These are phyloP conservation scores for Hirtodrosophila confusa DNA, from an alignment of 2,888 invertebrate genomes.

Conservation along the genomic window DNA sequence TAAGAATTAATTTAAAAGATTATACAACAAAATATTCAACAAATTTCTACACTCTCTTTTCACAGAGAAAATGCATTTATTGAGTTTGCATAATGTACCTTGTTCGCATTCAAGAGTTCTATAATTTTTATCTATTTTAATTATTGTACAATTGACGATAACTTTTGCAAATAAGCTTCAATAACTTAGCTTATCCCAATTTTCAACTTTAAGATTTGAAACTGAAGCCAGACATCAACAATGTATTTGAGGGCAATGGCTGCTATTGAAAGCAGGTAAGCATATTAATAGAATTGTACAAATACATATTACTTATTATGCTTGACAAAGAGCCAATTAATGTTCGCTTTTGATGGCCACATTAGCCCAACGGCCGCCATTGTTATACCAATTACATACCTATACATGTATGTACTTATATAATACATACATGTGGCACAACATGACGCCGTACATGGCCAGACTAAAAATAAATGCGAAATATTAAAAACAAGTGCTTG, in stretches of 20 bases:
- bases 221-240: slow-evolving; percentile 3
- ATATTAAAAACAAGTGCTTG: slow-evolving; percentile 50
- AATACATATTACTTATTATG: slow-evolving; percentile 28
- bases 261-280: slow-evolving; percentile 37
- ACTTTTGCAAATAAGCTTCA: no score
- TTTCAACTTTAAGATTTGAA: slow-evolving; percentile 4
- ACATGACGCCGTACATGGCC: slow-evolving; percentile 47
- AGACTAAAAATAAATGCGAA: slow-evolving; percentile 52
- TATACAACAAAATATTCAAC: no score
- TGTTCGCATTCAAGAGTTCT: no score
- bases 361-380: slow-evolving; percentile 44
- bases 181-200: neutral
- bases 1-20: no score
- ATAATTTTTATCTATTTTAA: no score
- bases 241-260: neutral
- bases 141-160: no score
- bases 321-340: slow-evolving; percentile 65
- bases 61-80: no score
- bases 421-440: slow-evolving; percentile 33
- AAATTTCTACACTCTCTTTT: no score
- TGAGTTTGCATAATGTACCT: no score
- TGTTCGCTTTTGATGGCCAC: slow-evolving; percentile 60
- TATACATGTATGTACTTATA: slow-evolving; percentile 24
- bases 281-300: slow-evolving; percentile 24
- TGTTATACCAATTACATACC: slow-evolving; percentile 26